Evolutionary conservation across 2,888 invertebrate species (phyloP), one percentile per base, ranked within the genome.

Genomic region (Gymnosoma rotundatum): DNA sequence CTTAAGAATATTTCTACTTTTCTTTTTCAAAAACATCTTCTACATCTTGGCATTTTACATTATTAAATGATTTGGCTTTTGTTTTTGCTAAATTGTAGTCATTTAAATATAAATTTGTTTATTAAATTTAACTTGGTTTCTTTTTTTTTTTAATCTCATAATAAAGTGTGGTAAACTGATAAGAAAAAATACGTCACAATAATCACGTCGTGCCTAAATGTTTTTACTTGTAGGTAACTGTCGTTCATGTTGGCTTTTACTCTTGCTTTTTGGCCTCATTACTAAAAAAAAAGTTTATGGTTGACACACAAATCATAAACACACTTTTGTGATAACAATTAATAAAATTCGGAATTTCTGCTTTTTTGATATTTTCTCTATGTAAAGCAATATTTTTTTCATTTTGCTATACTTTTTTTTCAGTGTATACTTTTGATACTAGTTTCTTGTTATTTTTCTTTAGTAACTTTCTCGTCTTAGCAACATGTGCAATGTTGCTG

Each of bases 151-250:
- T 25, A n/a, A 73, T 18, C 63, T 54, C 38, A n/a, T 9, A 42
- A 73, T 63, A 12, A 63, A 52, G 10, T 61, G 20, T 38, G 52
- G 61, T 8, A 25, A 61, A 63, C 20, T 73, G 73, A 73, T 73
- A 73, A 73, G 42, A 61, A 73, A 21, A 61, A 73, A 63, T 73
- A 48, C 50, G 66, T 67, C 66, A 67, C 18, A 67, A 16, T 7
- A 56, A 69, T 38, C 16, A 56, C 38, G 38, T 56, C 21, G 69
- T 56, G 56, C 42, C 20, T 12, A 14, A 36, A 36, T 18, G 2
- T 10, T n/a, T 66, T 25, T 60, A 48, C 48, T 14, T 16, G 16
- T 32, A 36, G 18, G 16, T 38, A 50, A 8, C 42, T 78, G 67
- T 54, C 60, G 76, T 76, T 67, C 58, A 60, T 60, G 25, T 78